Evolutionary conservation across 2,797 vertebrate genomes (phyloP), one percentile per base, ranked within the genome.

Genomic region (Fundulus diaphanus): DNA sequence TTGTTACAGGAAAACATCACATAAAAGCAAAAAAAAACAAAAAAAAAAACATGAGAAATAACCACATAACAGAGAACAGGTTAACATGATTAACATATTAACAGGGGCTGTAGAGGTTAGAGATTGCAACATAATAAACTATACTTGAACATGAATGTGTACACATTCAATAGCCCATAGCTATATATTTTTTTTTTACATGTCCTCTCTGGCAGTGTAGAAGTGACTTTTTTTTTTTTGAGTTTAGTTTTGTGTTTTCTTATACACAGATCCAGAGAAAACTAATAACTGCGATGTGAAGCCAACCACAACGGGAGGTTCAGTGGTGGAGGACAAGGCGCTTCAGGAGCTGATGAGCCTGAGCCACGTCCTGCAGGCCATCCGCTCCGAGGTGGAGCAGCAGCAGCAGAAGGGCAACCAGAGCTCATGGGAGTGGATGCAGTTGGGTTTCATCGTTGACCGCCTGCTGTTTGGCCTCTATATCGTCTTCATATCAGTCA

Each of bases 401-500:
- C 76, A 93, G 73, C 76, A 93, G 61, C 68, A 84, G 33, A 78
- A 61, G 1, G 66, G 67, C 15, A 88, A 42, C 40, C 46, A 75
- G 18, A 85, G 56, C 69, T 80, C 89, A 0, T 81, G 94, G 73
- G 93, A 95, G 1, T 95, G 94, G 95, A 83, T 90, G 49, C 91
- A 93, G 86, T 90, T 95, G 78, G 94, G 90, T 76, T 90, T 90
- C 77, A 84, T 95, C 88, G 87, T 95, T 63, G 93, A 96, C 84
- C 93, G 94, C 65, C 83, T 93, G 86, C 92, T 95, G 68, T 96
- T 96, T 63, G 73, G 77, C 84, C 16, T 94, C 82, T 95, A 95
- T 90, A 77, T 91, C 72, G 2, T 95, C 86, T 95, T 95, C 88
- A 84, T 95, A 78, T 76, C 85, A 72, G 71, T 93, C 90, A 94